Base-by-base conservation (phyloP, 2,113 vertebrate genomes). In the Anguilla japonica region DNA sequence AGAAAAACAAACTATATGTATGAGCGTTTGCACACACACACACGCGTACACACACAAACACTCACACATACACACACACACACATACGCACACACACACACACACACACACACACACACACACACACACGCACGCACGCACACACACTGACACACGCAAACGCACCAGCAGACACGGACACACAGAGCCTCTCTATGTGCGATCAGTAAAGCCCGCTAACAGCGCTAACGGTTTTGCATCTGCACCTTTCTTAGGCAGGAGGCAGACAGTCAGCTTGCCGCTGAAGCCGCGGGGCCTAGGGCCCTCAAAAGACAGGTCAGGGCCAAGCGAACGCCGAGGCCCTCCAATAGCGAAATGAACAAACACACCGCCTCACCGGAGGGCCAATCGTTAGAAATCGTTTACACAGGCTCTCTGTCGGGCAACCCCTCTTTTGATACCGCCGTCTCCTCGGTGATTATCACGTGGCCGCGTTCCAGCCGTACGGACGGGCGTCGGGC, bases 331-430 rank as follows among this genome's bases (percentile, higher is more conserved):
- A 83, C 84, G 18, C 29, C 50, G 84, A 83, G 80, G 84, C 83
- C 91, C 87, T 81, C 83, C 41, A 41, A 89, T 84, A 89, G 91
- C 90, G 89, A 93, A 95, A 95, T 95, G 92, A 94, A 94, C 94
- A 95, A 94, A 95, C 93, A 95, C 93, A 93, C 84, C 82, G 81
- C 84, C 78, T 82, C 85, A 85, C 84, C 79, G 43, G 46, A 93
- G 89, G 91, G 82, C 85, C 81, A 5, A 95, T 97, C 95, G 96
- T 97, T 97, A 97, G 96, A 97, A 97, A 97, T 96, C 96, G 96
- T 96, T 94, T 96, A 94, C 94, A 91, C 91, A 90, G 90, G 91
- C 94, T 95, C 95, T 95, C 90, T 91, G 92, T 94, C 95, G 93
- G n/a, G 91, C 0, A 86, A 92, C 93, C 89, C 89, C 78, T 89